Evolutionary conservation across 1,140 invertebrate genomes (phyloP), one percentile per base, ranked within the genome.

Genomic region (Drosophila neocordata): DNA sequence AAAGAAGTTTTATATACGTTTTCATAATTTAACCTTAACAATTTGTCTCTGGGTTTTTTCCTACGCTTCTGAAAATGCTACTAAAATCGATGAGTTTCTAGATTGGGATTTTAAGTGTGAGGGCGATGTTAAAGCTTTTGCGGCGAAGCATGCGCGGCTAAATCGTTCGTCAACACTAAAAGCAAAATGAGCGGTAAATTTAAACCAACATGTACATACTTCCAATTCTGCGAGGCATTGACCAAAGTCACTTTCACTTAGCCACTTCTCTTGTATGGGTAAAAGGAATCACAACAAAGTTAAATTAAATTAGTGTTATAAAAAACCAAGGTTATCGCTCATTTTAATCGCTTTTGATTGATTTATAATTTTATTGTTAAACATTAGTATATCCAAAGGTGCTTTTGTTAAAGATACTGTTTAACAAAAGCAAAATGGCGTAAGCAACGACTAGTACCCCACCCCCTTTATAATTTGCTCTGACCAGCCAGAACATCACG

Each of bases 401-500:
- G 55, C 15, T 11, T 48, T 3, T 55, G 52, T 37, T 64, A 74
- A 74, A 75, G 64, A 68, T 74, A 37, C 24, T 56, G 12, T 76
- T 76, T 76, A 13, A 65, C 37, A 65, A 69, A 69, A 22, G 41
- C 58, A n/a, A 61, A 72, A 63, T 38, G 65, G 69, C 12, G 44
- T 34, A 48, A 44, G 27, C 6, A 3, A 6, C 6, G 27, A 31
- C 7, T 9, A 58, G 63, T 5, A n/a, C 20, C 59, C 34, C 80
- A 38, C 61, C 53, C 12, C 22, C 2, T 35, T 44, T 92, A 93
- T 57, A 94, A 80, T 90, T 93, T 94, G 79, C 93, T 94, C 34
- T 79, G 89, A 7, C 92, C 81, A 20, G 90, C 93, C 1, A 94
- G 77, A 12, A 94, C 69, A 75, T 95, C 94, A 67, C 93, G 92